These are phyloP conservation scores for Indri indri DNA, from an alignment of 2,113 vertebrate genomes.

Conservation along the genomic window DNA sequence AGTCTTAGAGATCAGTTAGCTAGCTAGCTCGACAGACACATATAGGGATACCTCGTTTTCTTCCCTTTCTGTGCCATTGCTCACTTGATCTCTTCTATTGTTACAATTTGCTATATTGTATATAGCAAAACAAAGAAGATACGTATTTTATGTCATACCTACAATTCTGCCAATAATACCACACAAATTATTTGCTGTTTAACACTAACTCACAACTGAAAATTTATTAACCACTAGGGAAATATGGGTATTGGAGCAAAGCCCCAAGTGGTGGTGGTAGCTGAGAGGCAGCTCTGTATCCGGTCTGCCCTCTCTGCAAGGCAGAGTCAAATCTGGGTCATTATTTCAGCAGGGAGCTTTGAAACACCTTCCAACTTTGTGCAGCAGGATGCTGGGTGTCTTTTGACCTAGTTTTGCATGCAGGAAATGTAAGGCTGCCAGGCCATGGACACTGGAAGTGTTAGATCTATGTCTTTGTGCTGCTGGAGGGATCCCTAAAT, in stretches of 20 bases:
- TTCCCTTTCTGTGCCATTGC: neutral
- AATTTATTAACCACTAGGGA: neutral
- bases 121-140: neutral
- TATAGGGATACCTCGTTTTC: rapidly evolving
- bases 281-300: neutral
- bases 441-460: neutral
- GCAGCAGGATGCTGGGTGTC: neutral
- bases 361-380: conserved; percentile 12
- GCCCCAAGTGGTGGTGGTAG: neutral
- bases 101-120: neutral
- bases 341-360: conserved; percentile 24
- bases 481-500: neutral
- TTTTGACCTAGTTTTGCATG: conserved; percentile 53
- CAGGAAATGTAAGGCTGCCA: neutral
- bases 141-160: neutral
- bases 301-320: neutral
- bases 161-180: neutral
- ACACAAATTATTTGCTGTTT: neutral
- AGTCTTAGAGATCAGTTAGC: neutral
- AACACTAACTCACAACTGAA: neutral
- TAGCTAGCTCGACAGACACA: neutral
- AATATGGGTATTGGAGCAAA: neutral
- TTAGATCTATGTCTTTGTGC: neutral
- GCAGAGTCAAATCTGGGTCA: conserved; percentile 27
- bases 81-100: neutral